These are phyloP conservation scores for Lamellibrachia columna DNA, from an alignment of 2,888 invertebrate species.

Conservation along the genomic window DNA sequence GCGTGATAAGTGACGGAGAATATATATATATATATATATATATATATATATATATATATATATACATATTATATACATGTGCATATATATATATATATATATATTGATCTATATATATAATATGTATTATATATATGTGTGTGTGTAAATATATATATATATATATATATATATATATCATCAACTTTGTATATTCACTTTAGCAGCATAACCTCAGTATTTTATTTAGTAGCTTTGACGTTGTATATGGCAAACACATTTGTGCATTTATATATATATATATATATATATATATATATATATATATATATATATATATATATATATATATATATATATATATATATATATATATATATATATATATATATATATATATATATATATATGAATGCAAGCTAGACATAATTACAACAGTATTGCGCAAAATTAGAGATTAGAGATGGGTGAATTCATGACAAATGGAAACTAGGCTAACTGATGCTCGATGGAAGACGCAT, in stretches of 20 bases:
- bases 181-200: no score
- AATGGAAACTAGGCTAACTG: background rate
- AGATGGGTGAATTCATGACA: background rate
- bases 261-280: slow-evolving; percentile 13
- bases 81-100: background rate
- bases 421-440: background rate
- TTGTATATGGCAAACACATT: no score
- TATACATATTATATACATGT: background rate
- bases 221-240: no score
- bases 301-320: slow-evolving; percentile 1
- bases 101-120: no score
- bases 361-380: background rate
- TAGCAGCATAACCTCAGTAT: no score
- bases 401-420: background rate
- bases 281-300: background rate
- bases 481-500: background rate
- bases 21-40: background rate
- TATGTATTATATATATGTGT: no score
- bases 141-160: no score
- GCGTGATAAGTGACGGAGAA: background rate
- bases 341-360: slow-evolving; percentile 9
- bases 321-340: slow-evolving; percentile 10
- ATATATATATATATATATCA: no score
- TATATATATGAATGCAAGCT: background rate
- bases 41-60: background rate